These are phyloP conservation scores for Mobula hypostoma DNA, from an alignment of 2,113 vertebrate species.

Conservation along the genomic window DNA sequence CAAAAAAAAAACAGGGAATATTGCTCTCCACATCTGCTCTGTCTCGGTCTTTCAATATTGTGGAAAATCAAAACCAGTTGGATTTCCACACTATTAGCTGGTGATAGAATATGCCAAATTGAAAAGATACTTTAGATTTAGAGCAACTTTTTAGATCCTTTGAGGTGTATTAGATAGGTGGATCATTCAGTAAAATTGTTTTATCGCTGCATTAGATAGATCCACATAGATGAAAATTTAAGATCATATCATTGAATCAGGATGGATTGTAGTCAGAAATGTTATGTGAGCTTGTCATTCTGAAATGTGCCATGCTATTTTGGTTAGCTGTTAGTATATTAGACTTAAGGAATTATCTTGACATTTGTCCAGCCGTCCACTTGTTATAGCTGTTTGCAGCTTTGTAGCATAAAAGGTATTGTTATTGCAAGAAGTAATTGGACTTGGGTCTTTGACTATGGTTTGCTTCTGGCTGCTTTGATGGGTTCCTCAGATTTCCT, in stretches of 20 bases:
- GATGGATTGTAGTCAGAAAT: neutral
- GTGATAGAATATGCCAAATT: neutral
- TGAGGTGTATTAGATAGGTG: neutral
- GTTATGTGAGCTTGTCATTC: slow-evolving; percentile 11
- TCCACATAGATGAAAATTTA: neutral
- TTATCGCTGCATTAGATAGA: neutral
- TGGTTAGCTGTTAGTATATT: neutral
- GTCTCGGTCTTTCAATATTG: neutral
- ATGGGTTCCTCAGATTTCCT: too few species aligned
- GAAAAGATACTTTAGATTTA: neutral
- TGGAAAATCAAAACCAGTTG: neutral
- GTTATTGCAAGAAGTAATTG: neutral
- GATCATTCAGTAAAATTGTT: neutral
- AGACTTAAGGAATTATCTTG: neutral
- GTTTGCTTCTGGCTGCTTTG: too few species aligned
- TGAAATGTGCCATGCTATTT: neutral
- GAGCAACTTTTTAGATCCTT: neutral
- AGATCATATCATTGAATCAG: neutral
- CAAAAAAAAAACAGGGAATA: too few species aligned
- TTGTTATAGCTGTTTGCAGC: neutral
- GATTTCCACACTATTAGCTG: neutral
- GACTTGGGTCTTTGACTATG: neutral
- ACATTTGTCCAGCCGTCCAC: neutral
- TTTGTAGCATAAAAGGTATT: neutral
- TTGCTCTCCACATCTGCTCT: too few species aligned